These are phyloP conservation scores for Solenodon paradoxus DNA, from an alignment of 2,113 vertebrate genomes.

Conservation along the genomic window DNA sequence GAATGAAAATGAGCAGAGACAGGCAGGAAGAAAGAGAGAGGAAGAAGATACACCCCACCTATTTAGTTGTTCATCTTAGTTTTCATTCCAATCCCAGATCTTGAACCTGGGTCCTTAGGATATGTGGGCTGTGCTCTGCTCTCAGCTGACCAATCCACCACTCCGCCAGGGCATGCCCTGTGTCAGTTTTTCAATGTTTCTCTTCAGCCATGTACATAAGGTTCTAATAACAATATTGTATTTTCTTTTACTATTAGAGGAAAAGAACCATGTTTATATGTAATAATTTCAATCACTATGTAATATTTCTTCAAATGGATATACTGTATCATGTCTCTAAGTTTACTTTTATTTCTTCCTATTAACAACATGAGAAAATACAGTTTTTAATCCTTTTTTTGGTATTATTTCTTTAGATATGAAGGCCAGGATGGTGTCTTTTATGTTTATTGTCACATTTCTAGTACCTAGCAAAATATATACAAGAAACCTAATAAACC, in stretches of 20 bases:
- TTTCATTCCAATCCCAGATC: too few relatives aligned
- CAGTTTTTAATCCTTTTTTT: neutral
- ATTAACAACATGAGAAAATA: neutral
- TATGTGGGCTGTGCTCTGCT: too few relatives aligned
- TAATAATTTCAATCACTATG: slow-evolving; percentile 5
- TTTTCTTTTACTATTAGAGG: neutral
- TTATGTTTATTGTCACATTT: neutral
- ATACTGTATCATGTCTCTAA: neutral
- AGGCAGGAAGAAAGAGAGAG: too few relatives aligned
- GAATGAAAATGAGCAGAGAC: too few relatives aligned
- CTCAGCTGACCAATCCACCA: too few relatives aligned
- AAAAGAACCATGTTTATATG: neutral
- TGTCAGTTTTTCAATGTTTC: slow-evolving; percentile 19
- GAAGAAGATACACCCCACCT: too few relatives aligned
- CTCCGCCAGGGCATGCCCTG: too few relatives aligned
- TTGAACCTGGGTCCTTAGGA: too few relatives aligned
- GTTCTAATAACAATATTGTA: neutral
- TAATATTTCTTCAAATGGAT: neutral
- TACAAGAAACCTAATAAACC: neutral
- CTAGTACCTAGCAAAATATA: neutral
- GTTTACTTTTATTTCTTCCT: neutral
- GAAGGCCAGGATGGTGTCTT: neutral
- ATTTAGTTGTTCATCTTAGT: too few relatives aligned
- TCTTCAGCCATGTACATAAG: neutral
- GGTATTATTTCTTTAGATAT: neutral